Evolutionary conservation across 2,888 invertebrate genomes (phyloP).

Genomic region (Podotricha telesiphe): DNA sequence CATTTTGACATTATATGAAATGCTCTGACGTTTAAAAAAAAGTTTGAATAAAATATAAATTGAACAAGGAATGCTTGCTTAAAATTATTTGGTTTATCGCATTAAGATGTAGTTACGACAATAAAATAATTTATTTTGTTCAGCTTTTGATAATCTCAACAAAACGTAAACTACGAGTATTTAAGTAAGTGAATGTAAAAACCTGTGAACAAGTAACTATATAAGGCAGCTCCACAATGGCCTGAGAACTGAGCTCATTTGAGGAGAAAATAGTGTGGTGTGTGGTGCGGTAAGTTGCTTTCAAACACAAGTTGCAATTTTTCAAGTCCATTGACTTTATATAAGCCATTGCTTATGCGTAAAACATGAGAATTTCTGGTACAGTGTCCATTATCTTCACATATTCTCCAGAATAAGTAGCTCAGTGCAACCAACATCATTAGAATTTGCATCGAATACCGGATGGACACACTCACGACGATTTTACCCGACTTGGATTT

Average conservation of each 20-base stretch:
- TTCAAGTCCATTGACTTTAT: too few species aligned
- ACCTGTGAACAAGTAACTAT: conserved; percentile 72
- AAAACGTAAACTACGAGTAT: neutral
- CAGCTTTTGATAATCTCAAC: neutral
- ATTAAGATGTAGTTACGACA: neutral
- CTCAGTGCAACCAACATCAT: neutral
- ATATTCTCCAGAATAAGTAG: neutral
- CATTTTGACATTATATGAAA: too few species aligned
- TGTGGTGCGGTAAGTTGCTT: conserved; percentile 74
- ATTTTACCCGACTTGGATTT: too few species aligned
- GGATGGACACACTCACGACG: too few species aligned
- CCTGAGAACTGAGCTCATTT: conserved; percentile 82
- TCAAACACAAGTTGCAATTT: conserved; percentile 64
- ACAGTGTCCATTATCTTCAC: neutral
- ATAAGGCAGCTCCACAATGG: conserved; percentile 79
- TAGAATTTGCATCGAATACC: too few species aligned
- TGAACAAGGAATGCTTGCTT: neutral
- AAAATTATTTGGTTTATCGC: neutral
- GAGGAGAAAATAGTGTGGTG: conserved; percentile 78
- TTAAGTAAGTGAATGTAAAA: conserved; percentile 51
- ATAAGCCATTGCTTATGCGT: conserved; percentile 12
- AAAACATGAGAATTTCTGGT: neutral
- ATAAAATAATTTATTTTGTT: neutral
- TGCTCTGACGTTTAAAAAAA: too few species aligned
- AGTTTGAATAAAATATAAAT: too few species aligned